Evolutionary conservation across 2,797 vertebrate genomes (phyloP).

Genomic region (Macropus fuliginosus): DNA sequence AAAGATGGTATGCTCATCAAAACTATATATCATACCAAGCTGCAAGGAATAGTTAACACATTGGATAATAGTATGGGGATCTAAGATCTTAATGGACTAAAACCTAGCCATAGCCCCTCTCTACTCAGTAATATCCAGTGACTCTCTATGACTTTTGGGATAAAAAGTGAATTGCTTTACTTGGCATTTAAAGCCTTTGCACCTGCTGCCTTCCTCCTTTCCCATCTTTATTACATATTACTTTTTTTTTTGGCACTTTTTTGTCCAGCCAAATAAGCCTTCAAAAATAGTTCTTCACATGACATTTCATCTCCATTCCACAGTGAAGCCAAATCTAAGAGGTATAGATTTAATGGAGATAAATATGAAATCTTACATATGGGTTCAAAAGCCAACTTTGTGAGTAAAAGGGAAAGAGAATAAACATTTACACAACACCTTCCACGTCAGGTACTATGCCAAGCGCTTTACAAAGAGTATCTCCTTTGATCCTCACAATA

Average conservation of each 20-base stretch:
- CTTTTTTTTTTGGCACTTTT: too few species aligned
- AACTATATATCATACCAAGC: background rate
- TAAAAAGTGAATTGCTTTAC: background rate
- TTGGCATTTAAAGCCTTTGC: background rate
- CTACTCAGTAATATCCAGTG: background rate
- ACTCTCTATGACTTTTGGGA: background rate
- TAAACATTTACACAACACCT: background rate
- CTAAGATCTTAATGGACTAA: background rate
- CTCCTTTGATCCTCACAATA: background rate
- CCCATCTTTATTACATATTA: too few species aligned
- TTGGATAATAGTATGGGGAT: background rate
- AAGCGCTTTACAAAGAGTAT: background rate
- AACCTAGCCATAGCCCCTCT: background rate
- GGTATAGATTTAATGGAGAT: background rate
- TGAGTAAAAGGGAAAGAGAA: background rate
- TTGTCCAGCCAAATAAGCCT: background rate
- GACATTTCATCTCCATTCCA: background rate
- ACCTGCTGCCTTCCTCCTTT: too few species aligned
- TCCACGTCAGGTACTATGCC: background rate
- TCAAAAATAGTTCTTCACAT: background rate
- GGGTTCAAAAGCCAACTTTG: background rate
- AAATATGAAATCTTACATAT: background rate
- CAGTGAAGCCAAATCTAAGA: background rate
- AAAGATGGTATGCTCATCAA: background rate
- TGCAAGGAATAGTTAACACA: background rate